Evolutionary conservation across 2,797 vertebrate genomes (phyloP).

Genomic region (Pseudochaenichthys georgianus): DNA sequence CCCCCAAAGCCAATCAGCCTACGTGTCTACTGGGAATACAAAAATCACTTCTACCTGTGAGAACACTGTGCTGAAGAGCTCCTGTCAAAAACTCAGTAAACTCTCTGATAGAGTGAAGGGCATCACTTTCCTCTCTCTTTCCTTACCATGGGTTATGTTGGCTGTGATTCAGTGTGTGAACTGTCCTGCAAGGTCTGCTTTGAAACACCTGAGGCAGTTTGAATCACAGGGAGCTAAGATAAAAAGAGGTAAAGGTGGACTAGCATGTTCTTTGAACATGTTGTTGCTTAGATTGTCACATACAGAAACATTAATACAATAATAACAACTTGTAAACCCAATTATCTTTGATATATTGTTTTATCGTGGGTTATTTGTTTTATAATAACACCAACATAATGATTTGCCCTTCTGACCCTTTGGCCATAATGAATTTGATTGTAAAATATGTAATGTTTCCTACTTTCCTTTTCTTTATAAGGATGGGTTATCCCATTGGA

Average conservation of each 20-base stretch:
- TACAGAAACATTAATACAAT: neutral
- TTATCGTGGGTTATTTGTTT: neutral
- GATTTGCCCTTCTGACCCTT: neutral
- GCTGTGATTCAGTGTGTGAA: neutral
- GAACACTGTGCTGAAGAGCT: neutral
- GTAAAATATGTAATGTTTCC: neutral
- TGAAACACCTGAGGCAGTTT: neutral
- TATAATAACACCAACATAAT: too few relatives aligned
- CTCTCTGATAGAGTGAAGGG: neutral
- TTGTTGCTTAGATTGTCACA: neutral
- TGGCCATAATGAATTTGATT: neutral
- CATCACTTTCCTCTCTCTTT: conserved; percentile 3
- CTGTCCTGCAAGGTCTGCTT: neutral
- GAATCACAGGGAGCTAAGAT: neutral
- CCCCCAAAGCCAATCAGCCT: conserved; percentile 63
- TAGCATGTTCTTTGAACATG: neutral
- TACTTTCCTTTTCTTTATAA: neutral
- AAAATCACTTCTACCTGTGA: conserved; percentile 42
- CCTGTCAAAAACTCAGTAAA: conserved; percentile 16
- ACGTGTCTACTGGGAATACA: conserved; percentile 32
- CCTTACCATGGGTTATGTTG: neutral
- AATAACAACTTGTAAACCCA: neutral
- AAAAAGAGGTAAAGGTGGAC: neutral
- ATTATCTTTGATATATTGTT: neutral
- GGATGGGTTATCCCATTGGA: neutral